Conservation (phyloP, 2,113 vertebrate species). For the Apodemus sylvaticus region DNA sequence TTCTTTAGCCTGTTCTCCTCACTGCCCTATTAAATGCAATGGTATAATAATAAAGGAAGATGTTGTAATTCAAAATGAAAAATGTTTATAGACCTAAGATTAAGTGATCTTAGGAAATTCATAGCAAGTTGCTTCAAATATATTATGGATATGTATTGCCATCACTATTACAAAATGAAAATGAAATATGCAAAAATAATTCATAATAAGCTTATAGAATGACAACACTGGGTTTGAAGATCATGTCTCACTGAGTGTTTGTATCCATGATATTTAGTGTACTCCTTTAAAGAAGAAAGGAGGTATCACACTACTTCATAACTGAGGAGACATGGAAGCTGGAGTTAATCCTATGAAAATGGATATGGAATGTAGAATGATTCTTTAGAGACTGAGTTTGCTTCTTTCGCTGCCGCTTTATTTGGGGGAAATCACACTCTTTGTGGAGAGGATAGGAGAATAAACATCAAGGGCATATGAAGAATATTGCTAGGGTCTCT, state of each 20-base stretch:
- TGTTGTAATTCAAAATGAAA: constrained; percentile 39
- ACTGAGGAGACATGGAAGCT: neutral
- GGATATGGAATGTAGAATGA: neutral
- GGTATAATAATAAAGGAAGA: constrained; percentile 52
- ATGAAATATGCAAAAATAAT: neutral
- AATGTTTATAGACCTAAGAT: constrained; percentile 60
- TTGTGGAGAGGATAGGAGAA: neutral
- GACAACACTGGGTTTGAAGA: neutral
- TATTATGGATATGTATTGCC: neutral
- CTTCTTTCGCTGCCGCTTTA: neutral
- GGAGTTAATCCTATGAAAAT: neutral
- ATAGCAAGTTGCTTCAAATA: neutral
- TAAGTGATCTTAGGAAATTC: constrained; percentile 27
- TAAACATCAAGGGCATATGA: neutral
- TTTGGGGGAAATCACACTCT: neutral
- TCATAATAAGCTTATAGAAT: neutral
- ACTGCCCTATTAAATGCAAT: constrained; percentile 50
- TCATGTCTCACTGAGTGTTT: neutral
- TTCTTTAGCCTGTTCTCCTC: constrained; percentile 43
- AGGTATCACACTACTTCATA: neutral
- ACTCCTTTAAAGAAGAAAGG: neutral
- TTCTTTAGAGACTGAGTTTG: neutral
- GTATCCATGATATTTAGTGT: neutral
- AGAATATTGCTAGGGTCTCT: neutral
- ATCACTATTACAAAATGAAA: neutral